Conservation (phyloP, 2,113 vertebrate genomes). For the Brachyhypopomus gauderio region DNA sequence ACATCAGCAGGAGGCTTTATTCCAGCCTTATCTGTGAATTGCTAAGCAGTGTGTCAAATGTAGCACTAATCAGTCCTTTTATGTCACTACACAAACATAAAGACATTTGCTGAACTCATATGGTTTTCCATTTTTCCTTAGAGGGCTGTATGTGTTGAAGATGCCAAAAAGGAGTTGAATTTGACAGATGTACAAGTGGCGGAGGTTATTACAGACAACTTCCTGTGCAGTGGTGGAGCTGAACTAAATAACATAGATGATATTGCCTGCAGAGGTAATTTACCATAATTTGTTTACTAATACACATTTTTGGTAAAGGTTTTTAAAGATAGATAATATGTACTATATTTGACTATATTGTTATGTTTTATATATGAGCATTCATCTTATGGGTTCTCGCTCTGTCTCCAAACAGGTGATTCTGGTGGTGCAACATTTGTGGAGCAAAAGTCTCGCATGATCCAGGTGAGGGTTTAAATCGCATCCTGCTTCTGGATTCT, state of each 20-base stretch:
- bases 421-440: slow-evolving; percentile 30
- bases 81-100: not conserved
- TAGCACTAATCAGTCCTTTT: not conserved
- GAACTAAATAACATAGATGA: slow-evolving; percentile 42
- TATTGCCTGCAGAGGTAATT: slow-evolving; percentile 68
- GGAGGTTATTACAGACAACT: slow-evolving; percentile 67
- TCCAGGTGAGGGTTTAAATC: slow-evolving; percentile 32
- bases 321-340: too few species aligned
- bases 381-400: too few species aligned
- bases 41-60: too few species aligned
- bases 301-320: not conserved
- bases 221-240: slow-evolving; percentile 71
- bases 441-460: slow-evolving; percentile 8
- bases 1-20: not conserved
- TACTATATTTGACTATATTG: too few species aligned
- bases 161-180: slow-evolving; percentile 48
- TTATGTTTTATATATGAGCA: not conserved
- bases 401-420: slow-evolving; percentile 27
- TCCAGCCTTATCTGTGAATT: too few species aligned
- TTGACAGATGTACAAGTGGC: slow-evolving; percentile 38
- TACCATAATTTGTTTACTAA: not conserved
- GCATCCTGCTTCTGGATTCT: not conserved
- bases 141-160: slow-evolving; percentile 66
- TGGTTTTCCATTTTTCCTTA: slow-evolving; percentile 27
- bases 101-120: not conserved